These are phyloP conservation scores for Paratrypauchen microcephalus DNA, from an alignment of 2,797 vertebrate species.

Conservation along the genomic window DNA sequence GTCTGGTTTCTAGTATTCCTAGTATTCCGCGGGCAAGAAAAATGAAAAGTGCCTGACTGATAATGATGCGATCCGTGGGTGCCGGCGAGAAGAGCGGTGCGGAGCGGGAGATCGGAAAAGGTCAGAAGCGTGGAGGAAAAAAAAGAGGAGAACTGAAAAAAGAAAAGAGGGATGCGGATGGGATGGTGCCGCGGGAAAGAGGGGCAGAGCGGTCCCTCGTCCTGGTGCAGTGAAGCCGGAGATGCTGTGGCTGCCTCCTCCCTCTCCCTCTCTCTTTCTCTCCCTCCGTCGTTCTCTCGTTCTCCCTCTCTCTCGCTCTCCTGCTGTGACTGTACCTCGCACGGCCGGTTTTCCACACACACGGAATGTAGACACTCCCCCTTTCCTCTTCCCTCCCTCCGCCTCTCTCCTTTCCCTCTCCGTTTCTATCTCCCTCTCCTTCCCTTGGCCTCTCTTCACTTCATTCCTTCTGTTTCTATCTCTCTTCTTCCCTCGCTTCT, in stretches of 20 bases:
- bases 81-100: conserved; percentile 32
- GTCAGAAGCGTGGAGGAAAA: conserved; percentile 11
- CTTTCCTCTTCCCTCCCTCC: conserved; percentile 46
- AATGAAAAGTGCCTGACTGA: conserved; percentile 11
- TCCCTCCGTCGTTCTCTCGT: conserved; percentile 45
- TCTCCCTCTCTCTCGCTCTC: conserved; percentile 13
- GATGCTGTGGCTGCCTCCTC: conserved; percentile 80
- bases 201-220: conserved; percentile 72
- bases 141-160: conserved; percentile 42
- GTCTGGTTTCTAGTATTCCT: conserved; percentile 39
- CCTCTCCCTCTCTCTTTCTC: conserved; percentile 47
- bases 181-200: conserved; percentile 70
- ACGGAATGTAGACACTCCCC: conserved; percentile 70
- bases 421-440: no score
- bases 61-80: conserved; percentile 48
- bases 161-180: conserved; percentile 57
- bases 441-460: no score
- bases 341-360: conserved; percentile 38
- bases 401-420: conserved; percentile 24
- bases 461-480: no score
- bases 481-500: conserved; percentile 16
- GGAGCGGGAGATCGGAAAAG: not conserved
- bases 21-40: conserved; percentile 34
- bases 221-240: conserved; percentile 79
- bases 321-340: conserved; percentile 59